Evolutionary conservation across 2,797 vertebrate genomes (phyloP).

Genomic region (Thamnophis elegans): DNA sequence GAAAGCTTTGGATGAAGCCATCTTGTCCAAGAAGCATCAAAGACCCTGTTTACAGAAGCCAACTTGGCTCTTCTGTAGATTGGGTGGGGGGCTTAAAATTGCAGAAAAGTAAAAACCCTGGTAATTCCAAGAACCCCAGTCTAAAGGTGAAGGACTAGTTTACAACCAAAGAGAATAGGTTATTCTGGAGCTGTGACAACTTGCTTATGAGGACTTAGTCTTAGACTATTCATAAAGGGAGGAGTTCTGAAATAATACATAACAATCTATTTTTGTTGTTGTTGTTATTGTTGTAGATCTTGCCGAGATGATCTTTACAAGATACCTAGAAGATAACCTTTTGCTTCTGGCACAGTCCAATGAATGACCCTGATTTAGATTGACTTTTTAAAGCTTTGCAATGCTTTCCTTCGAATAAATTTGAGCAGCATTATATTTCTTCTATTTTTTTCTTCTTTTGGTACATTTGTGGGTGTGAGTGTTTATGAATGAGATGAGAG

Average conservation of each 20-base stretch:
- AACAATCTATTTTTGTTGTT: not conserved
- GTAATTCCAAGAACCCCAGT: not conserved
- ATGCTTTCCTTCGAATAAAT: conserved; percentile 16
- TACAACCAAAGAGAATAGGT: not conserved
- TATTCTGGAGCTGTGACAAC: not conserved
- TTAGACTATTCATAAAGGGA: not conserved
- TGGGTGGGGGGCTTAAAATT: not conserved
- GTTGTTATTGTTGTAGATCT: conserved; percentile 9
- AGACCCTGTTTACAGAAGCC: not conserved
- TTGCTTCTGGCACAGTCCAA: not conserved
- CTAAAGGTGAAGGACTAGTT: not conserved
- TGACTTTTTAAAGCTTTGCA: not conserved
- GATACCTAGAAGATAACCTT: not conserved
- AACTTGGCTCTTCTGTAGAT: not conserved
- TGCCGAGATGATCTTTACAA: not conserved
- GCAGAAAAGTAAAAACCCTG: not conserved
- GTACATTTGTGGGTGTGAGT: not conserved
- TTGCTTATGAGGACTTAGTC: not conserved
- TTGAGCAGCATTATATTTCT: not conserved
- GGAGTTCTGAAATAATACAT: not conserved
- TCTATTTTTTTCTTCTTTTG: not conserved
- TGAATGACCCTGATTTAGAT: not conserved
- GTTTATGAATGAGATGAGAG: not conserved
- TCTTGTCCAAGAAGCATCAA: not conserved
- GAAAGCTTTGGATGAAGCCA: not conserved